Base-by-base conservation (phyloP, 2,888 invertebrate genomes). In the Lasioglossum zephyrum region DNA sequence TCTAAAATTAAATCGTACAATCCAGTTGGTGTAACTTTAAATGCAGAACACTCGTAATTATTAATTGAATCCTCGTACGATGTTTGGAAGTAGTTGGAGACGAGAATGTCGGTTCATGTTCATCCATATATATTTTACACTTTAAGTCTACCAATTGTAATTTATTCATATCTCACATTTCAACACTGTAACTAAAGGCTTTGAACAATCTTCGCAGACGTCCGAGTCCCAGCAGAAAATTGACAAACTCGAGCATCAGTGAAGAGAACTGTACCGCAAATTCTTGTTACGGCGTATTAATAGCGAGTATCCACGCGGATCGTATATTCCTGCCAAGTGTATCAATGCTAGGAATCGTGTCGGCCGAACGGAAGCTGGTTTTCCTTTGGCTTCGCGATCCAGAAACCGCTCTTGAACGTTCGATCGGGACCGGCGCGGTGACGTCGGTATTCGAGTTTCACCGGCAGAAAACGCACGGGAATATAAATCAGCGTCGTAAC, bases 401-500 rank as follows among this genome's bases (percentile, higher is more conserved):
- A 87, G 87, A 82, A 87, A 87, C 87, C 83, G 73, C 44, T 18
- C 16, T 47, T 63, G 73, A 41, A 79, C 63, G 82, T 70, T 73
- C 69, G 86, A 49, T 78, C 60, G 70, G 22, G 70, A 41, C 5
- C n/a, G 69, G 63, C 66, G 74, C 39, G 81, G 49, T 60, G 49
- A 70, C 57, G 26, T 44, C 72, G 79, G 75, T 53, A 74, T 69
- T 72, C 82, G 70, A 74, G 84, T 57, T 83, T 66, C 82, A 36
- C 73, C 53, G 80, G 76, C 83, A 72, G 44, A 87, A 86, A 87
- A 81, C 88, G 82, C 84, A 74, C 79, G 76, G 87, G 88, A 91
- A 91, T 91, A 90, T 91, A 91, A 91, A 91, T 92, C 91, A 91
- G 91, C 85, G 90, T 89, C 87, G 91, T 90, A 91, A 88, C 90